phyloP scores from a whole-genome alignment of 2,888 invertebrate genomes.

The Bhutanitis thaidina region DNA sequence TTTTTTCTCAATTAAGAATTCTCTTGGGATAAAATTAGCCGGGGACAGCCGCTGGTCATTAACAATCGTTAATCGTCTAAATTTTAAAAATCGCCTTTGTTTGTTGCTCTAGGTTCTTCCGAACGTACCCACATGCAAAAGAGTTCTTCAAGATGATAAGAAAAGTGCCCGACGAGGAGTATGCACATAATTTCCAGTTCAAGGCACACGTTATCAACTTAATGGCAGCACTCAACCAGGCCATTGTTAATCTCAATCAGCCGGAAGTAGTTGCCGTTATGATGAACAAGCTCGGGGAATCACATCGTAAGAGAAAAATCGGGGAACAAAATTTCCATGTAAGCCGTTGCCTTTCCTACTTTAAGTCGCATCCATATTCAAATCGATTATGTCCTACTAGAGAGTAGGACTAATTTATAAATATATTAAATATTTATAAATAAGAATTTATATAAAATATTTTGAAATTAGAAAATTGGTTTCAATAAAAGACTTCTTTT shows the following conservation, averaged over 20 bases:
- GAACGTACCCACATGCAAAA: slow-evolving; percentile 42
- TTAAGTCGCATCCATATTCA: background rate
- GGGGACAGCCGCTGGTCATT: too few species aligned
- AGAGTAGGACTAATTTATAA: too few species aligned
- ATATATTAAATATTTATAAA: too few species aligned
- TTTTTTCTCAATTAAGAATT: too few species aligned
- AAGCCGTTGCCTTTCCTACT: slow-evolving; percentile 26
- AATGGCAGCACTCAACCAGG: slow-evolving; percentile 46
- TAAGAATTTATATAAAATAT: too few species aligned
- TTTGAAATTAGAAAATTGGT: too few species aligned
- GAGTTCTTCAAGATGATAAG: slow-evolving; percentile 47
- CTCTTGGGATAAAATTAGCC: too few species aligned
- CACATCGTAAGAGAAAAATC: slow-evolving; percentile 42
- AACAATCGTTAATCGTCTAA: too few species aligned
- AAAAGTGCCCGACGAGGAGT: slow-evolving; percentile 38
- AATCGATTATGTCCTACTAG: too few species aligned
- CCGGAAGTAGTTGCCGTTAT: slow-evolving; percentile 50
- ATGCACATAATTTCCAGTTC: slow-evolving; percentile 39
- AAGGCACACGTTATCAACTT: slow-evolving; percentile 54
- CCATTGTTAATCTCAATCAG: slow-evolving; percentile 43
- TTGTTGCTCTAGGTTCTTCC: slow-evolving; percentile 36
- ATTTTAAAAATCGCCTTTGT: too few species aligned
- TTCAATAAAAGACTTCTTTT: too few species aligned
- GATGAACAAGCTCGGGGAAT: slow-evolving; percentile 54
- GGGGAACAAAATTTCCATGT: slow-evolving; percentile 48